A percentile compares a stretch with the other conserved stretches of the same genome.
Evolutionary conservation across 2,797 vertebrate genomes (phyloP).

Genomic region (Atherinosoma microstoma): DNA sequence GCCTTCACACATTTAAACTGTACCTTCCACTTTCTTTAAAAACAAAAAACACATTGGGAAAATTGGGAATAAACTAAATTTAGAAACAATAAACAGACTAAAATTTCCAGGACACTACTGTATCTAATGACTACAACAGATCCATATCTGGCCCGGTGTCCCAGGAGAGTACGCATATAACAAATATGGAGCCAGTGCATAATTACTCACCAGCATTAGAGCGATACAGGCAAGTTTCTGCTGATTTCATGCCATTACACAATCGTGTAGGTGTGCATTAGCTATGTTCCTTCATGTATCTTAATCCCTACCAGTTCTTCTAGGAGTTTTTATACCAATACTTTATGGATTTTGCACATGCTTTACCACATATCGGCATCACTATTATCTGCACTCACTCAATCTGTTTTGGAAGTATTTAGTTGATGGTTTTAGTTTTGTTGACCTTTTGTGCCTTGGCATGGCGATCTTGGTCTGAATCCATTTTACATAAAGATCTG

Average conservation of each 20-base stretch:
- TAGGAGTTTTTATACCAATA: conserved; percentile 50
- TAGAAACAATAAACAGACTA: conserved; percentile 71
- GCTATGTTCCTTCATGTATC: conserved; percentile 59
- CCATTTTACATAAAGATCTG: conserved; percentile 43
- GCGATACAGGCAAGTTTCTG: conserved; percentile 57
- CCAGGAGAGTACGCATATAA: conserved; percentile 67
- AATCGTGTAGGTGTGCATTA: conserved; percentile 75
- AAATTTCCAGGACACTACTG: conserved; percentile 73
- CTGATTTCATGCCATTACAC: conserved; percentile 62
- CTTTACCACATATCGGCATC: conserved; percentile 35
- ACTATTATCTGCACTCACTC: conserved; percentile 38
- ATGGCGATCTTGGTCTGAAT: conserved; percentile 39
- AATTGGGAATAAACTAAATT: conserved; percentile 69
- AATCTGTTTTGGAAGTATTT: conserved; percentile 40
- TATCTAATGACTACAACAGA: conserved; percentile 81
- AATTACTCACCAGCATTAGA: conserved; percentile 74
- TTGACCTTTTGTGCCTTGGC: conserved; percentile 50
- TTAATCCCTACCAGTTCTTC: conserved; percentile 67
- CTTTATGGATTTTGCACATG: conserved; percentile 43
- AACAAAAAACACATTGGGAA: background rate
- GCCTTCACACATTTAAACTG: conserved; percentile 8
- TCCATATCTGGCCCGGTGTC: conserved; percentile 69
- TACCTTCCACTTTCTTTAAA: conserved; percentile 15
- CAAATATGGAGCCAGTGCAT: conserved; percentile 69
- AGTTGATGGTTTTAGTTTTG: conserved; percentile 23